Evolutionary conservation across 2,888 invertebrate species (phyloP), one percentile per base, ranked within the genome.

Genomic region (Drosophila leonis): DNA sequence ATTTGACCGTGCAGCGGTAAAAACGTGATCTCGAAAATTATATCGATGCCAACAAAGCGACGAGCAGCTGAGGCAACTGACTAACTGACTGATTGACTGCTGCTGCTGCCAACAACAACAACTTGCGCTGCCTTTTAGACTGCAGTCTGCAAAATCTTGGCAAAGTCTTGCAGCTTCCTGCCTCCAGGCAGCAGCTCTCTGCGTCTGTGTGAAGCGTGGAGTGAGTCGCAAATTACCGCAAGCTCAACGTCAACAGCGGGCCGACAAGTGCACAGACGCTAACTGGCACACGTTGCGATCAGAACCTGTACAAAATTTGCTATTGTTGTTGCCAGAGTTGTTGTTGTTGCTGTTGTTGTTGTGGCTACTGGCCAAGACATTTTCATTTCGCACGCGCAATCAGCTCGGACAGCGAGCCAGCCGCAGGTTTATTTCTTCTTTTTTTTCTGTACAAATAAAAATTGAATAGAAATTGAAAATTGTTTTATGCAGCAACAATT

Each of bases 21-120:
- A 87, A 90, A 90, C 87, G 88, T 87, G 87, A 90, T 88, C 83
- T 88, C 77, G 75, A 85, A 49, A 87, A 90, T 90, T 87, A 87
- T 90, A 88, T 85, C 77, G 82, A 80, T 80, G 75, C 69, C 75
- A 68, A 39, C 75, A 68, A 49, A 68, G 79, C 73, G 79, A 61
- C 61, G 41, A 65, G 56, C 74, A 82, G 69, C 79, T 68, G 60
- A 71, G 49, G 42, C 64, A 57, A 48, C 63, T 66, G 54, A 66
- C 18, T 68, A 65, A 62, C 55, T 73, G 74, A 65, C 59, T 62
- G 61, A 54, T 62, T 65, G 61, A 51, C 66, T 64, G 66, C 44
- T 41, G 41, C 15, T 15, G 42, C 31, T 9, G 41, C 41, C 24
- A 49, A 41, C 69, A 65, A 63, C 56, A 18, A 10, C 67, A 35